Evolutionary conservation across 2,113 vertebrate species (phyloP), one percentile per base, ranked within the genome.

Genomic region (Propithecus coquereli): DNA sequence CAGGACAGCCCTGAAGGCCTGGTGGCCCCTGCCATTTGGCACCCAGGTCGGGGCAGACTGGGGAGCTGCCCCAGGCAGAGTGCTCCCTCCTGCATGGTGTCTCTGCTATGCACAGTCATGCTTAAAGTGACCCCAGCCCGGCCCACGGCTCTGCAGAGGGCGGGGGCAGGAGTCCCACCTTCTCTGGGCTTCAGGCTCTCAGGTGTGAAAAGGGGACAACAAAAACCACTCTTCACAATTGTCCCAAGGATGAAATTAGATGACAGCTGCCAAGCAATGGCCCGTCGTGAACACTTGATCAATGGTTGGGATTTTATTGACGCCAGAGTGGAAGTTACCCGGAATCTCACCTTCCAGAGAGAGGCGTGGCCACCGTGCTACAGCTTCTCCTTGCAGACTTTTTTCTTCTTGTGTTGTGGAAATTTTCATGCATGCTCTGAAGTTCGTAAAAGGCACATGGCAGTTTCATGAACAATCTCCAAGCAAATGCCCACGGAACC

Each of bases 21-120:
- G 0, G 77, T 22, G 74, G 91, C 80, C 94, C 66, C 0, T 9
- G 5, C 97, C 97, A 97, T 98, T 98, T 98, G 97, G 87, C 79
- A 47, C 68, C 43, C 52, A 34, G 52, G 85, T 30, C 16, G 1
- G 76, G 59, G 37, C 77, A 66, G 85, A 70, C 96, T 22, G 88
- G 89, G 65, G 7, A n/a, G 50, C 68, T 12, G 25, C 43, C 34
- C 47, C 8, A 30, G 59, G 25, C 0, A 0, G 8, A 0, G 14
- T 57, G 83, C 30, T 17, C 8, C n/a, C 17, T 47, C 17, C 88
- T 1, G 2, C 27, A 2, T 0, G 0, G 84, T 2, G 1, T 50
- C 34, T 40, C 50, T 30, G 59, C 18, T 2, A 0, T 6, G 14
- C 4, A 3, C 0, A 0, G 63, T n/a, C 79, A 7, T 7, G 63